Base-by-base conservation (phyloP, 2,797 vertebrate species). In the Crocidura indochinensis region DNA sequence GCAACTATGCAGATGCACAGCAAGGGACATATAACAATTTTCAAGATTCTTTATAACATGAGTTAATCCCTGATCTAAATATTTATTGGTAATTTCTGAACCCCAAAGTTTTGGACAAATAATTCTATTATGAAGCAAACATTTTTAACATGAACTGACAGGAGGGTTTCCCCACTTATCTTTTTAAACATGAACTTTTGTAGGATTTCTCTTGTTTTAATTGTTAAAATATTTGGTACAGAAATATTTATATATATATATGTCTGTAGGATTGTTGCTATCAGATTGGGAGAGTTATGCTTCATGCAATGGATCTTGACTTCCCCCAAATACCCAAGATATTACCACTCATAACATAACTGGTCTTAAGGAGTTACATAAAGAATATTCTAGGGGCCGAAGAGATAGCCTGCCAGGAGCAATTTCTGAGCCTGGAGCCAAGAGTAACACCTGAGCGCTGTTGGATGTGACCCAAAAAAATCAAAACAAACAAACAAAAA, bases 21-120 rank as follows among this genome's bases (percentile, higher is more conserved):
- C 17, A 69, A 89, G 56, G 12, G 22, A 74, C 17, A 79, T n/a
- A 64, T 49, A 27, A 76, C 67, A 19, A 64, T 74, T 53, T 83
- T 64, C 20, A 84, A 80, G 27, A 86, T 74, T 90, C 90, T 92
- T 53, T 17, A 90, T 71, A 60, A 90, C 93, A 89, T 51, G 7
- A 91, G 93, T 77, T 29, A 20, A 83, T 76, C 80, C 73, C 31
- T 89, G 17, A 78, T 46, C 15, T 0, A 83, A 88, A 73, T 19
- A 51, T 46, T 77, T 68, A 75, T 56, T 60, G 77, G 29, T 60
- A 19, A 67, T 71, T 91, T 24, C 67, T 85, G 79, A 94, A 75
- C 49, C 20, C 49, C 62, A 96, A 75, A 49, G 1, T 24, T 44
- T 44, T 2, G 6, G 20, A 80, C 51, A 64, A 67, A 56, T 6